Conservation (phyloP, 2,797 vertebrate species). For the Sebastes hopkinsi region DNA sequence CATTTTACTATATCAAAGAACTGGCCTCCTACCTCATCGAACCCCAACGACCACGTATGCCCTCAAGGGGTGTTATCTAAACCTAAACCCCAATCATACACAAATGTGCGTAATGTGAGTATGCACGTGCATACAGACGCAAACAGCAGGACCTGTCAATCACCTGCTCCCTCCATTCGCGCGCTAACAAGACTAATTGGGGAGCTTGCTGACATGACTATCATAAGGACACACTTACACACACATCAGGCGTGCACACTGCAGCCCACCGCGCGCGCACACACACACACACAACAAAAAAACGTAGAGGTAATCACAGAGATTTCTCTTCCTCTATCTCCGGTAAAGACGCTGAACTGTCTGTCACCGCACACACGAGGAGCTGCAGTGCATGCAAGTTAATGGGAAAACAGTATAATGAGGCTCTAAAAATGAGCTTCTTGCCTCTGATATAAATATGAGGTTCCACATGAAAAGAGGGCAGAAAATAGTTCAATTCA, state of each 20-base stretch:
- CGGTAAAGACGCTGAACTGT: conserved; percentile 57
- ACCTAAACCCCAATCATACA: conserved; percentile 35
- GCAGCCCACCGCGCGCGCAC: background rate
- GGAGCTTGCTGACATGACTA: conserved; percentile 69
- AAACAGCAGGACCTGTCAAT: conserved; percentile 68
- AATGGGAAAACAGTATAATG: conserved; percentile 68
- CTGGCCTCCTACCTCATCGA: background rate
- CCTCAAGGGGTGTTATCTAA: conserved; percentile 20
- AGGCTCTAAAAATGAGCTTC: conserved; percentile 61
- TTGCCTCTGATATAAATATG: conserved; percentile 65
- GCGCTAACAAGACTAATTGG: conserved; percentile 76
- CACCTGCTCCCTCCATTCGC: conserved; percentile 57
- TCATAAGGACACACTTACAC: conserved; percentile 45
- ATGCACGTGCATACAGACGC: conserved; percentile 10
- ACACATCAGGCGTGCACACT: conserved; percentile 7
- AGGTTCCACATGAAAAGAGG: conserved; percentile 58
- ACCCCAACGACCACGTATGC: background rate
- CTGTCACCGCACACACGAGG: conserved; percentile 47
- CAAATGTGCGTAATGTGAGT: conserved; percentile 9
- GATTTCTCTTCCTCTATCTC: conserved; percentile 45
- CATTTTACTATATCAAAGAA: conserved; percentile 18
- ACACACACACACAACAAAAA: conserved; percentile 45
- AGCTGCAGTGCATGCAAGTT: conserved; percentile 45
- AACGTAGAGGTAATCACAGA: conserved; percentile 51
- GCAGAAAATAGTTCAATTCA: conserved; percentile 70